Percentiles rank a stretch among this genome's conserved stretches.
These are phyloP conservation scores for Cremastinae sp. DNA, from an alignment of 2,888 invertebrate genomes.

Conservation along the genomic window DNA sequence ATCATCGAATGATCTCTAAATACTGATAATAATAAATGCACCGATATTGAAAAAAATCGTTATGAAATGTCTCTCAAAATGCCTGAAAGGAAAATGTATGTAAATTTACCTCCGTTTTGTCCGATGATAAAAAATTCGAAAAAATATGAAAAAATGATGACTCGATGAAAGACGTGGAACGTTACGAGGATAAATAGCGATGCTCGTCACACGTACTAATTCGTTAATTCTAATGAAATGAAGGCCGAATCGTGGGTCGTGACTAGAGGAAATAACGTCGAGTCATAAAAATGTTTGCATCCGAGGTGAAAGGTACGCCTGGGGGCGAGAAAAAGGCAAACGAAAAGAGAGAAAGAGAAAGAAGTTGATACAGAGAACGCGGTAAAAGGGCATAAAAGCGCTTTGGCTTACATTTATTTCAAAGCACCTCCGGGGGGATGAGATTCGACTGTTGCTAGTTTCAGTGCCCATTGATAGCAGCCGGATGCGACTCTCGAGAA, in stretches of 20 bases:
- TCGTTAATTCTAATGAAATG: conserved; percentile 6
- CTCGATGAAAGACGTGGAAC: too few species aligned
- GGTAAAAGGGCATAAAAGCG: conserved; percentile 15
- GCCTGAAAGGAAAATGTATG: too few species aligned
- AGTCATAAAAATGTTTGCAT: background rate
- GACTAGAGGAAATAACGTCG: too few species aligned
- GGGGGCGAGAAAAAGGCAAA: background rate
- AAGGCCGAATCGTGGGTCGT: too few species aligned
- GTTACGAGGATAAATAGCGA: background rate
- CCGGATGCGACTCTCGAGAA: conserved; percentile 34
- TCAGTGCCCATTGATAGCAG: conserved; percentile 28
- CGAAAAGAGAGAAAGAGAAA: conserved; percentile 5
- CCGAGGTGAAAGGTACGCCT: too few species aligned
- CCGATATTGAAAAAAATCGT: too few species aligned
- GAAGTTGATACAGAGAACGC: background rate
- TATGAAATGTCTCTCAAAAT: too few species aligned
- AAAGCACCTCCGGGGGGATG: conserved; percentile 40
- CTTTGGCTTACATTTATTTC: conserved; percentile 23
- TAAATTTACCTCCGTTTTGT: too few species aligned
- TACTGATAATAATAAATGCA: too few species aligned
- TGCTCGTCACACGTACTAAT: background rate
- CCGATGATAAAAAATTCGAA: too few species aligned
- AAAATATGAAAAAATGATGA: too few species aligned
- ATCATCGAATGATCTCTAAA: too few species aligned
- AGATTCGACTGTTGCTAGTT: conserved; percentile 39